A percentile compares a stretch with the other conserved stretches of the same genome.
Conservation (phyloP, 2,888 invertebrate species). For the Pilophorus perplexus region DNA sequence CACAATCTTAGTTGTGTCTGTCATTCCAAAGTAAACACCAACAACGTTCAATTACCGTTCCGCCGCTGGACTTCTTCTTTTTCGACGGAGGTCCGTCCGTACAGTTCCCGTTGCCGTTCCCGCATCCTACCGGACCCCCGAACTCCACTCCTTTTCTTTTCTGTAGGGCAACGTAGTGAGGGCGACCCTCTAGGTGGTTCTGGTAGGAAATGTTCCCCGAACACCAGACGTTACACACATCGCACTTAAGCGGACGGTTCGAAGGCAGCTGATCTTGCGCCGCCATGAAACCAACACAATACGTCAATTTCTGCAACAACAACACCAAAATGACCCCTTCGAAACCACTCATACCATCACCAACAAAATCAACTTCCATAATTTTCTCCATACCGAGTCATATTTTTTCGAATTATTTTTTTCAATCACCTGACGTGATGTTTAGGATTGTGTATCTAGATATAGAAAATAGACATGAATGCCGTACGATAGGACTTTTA, state of each 20-base stretch:
- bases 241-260: neutral
- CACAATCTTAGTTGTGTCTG: too few relatives aligned
- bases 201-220: neutral
- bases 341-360: too few relatives aligned
- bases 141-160: too few relatives aligned
- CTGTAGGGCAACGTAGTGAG: neutral
- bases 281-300: constrained; percentile 3
- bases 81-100: neutral
- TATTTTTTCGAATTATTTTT: too few relatives aligned
- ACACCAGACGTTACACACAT: constrained; percentile 10
- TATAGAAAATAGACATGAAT: constrained; percentile 22
- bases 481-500: neutral
- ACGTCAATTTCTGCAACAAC: too few relatives aligned
- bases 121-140: too few relatives aligned
- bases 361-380: too few relatives aligned
- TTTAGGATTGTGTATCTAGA: constrained; percentile 18
- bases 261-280: neutral
- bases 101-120: neutral
- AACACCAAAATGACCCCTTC: too few relatives aligned
- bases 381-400: too few relatives aligned
- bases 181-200: neutral
- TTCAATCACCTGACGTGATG: constrained; percentile 3
- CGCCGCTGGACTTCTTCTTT: neutral
- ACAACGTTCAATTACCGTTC: neutral
- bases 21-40: too few relatives aligned